Conservation (phyloP, 2,888 invertebrate species). For the Stramonita haemastoma region DNA sequence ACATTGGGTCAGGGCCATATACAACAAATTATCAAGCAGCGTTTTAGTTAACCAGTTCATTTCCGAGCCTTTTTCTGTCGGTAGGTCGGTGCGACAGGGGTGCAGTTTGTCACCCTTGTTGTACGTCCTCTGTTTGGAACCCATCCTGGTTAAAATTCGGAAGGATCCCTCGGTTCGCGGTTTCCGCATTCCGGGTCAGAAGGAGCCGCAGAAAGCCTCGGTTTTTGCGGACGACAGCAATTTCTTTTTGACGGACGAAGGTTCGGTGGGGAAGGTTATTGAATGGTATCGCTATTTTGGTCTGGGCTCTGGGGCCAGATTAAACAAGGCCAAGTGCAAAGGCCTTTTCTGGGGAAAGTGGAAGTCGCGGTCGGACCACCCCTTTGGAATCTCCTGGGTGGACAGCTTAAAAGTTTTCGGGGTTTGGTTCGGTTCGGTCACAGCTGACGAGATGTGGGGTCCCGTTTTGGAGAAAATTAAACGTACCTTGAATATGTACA, state of each 20-base stretch:
- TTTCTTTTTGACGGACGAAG: not conserved
- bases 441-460: slow-evolving; percentile 35
- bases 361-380: slow-evolving; percentile 26
- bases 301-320: slow-evolving; percentile 29
- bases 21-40: not conserved
- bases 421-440: slow-evolving; percentile 46
- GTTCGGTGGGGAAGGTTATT: not conserved
- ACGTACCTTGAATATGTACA: not conserved
- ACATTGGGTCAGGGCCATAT: not conserved
- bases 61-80: not conserved
- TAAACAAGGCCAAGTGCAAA: slow-evolving; percentile 39
- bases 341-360: slow-evolving; percentile 38
- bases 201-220: not conserved
- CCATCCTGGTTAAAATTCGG: slow-evolving; percentile 29
- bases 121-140: slow-evolving; percentile 38
- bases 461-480: not conserved
- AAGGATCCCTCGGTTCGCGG: not conserved
- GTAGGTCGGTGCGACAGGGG: slow-evolving; percentile 34
- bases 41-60: not conserved
- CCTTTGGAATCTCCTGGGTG: slow-evolving; percentile 48
- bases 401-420: slow-evolving; percentile 50
- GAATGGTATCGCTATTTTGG: slow-evolving; percentile 23
- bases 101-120: slow-evolving; percentile 33
- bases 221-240: slow-evolving; percentile 11
- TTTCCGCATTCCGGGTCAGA: not conserved